Evolutionary conservation across 2,888 invertebrate genomes (phyloP).

Genomic region (Atrina japonica): DNA sequence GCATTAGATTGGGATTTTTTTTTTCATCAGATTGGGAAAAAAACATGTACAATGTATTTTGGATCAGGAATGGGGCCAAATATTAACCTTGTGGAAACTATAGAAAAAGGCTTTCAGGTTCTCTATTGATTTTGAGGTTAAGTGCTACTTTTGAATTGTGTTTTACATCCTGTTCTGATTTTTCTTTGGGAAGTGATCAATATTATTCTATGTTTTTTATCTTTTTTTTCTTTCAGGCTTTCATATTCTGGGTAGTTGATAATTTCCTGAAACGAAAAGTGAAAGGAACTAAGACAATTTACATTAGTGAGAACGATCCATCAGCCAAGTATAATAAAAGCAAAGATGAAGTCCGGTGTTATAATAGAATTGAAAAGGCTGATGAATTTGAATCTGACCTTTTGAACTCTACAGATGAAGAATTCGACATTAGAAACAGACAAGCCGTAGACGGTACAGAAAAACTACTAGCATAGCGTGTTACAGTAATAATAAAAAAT

Average conservation of each 20-base stretch:
- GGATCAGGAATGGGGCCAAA: too few relatives aligned
- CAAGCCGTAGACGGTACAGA: conserved; percentile 42
- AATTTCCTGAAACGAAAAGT: conserved; percentile 87
- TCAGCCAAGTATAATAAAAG: conserved; percentile 71
- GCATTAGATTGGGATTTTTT: too few relatives aligned
- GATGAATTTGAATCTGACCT: conserved; percentile 74
- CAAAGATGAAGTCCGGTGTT: conserved; percentile 70
- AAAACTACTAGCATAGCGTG: conserved; percentile 38
- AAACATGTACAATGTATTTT: too few relatives aligned
- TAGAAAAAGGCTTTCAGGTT: too few relatives aligned
- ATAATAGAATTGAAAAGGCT: conserved; percentile 69
- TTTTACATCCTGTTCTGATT: too few relatives aligned
- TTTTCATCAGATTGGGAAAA: too few relatives aligned
- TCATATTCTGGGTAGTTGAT: conserved; percentile 93
- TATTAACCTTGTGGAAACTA: too few relatives aligned
- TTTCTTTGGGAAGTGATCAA: too few relatives aligned
- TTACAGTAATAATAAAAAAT: too few relatives aligned
- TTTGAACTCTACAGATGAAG: conserved; percentile 65
- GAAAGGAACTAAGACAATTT: conserved; percentile 68
- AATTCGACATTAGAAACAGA: conserved; percentile 59
- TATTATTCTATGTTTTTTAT: too few relatives aligned
- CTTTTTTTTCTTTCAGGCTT: conserved; percentile 84
- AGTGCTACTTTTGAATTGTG: too few relatives aligned
- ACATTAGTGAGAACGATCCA: conserved; percentile 66
- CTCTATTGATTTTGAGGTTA: too few relatives aligned